Evolutionary conservation across 2,797 vertebrate genomes (phyloP), one percentile per base, ranked within the genome.

Genomic region (Apodemus agrarius): DNA sequence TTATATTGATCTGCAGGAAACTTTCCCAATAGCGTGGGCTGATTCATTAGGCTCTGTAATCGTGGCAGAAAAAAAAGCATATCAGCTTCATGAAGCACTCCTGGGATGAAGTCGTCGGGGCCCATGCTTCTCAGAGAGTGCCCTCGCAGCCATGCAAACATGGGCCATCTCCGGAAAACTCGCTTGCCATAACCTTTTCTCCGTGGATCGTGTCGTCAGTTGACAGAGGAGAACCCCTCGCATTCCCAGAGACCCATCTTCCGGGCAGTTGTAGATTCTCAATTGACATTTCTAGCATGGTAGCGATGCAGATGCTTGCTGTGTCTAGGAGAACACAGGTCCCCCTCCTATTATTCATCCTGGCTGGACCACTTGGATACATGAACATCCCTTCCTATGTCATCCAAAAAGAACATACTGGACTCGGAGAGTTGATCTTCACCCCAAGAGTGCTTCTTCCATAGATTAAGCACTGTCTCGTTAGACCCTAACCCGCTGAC

Each of bases 401-500:
- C 86, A 14, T 81, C 46, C 21, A 0, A 4, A 29, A 57, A 93
- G 83, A 12, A 9, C 1, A 17, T 14, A 16, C 49, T 29, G 75
- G 40, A 94, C 52, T 29, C 6, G 54, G 54, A 86, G 46, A 40
- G 10, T 11, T 34, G 63, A 69, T n/a, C 63, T 34, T 65, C 83
- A 29, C 92, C 57, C 82, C 7, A 0, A 37, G 74, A n/a, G 17
- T 22, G 78, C 81, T 90, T 49, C 17, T 82, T 24, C 24, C 6
- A 9, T 12, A 95, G 31, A 96, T 91, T 91, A 94, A 96, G 43
- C 93, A 80, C 92, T 90, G 95, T 93, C 96, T 97, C 34, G 6
- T 98, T 95, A 98, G 72, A 86, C 67, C 84, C 89, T 65, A 1
- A 22, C 84, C 95, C 2, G 17, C 97, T 87, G 94, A 57, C 96